Base-by-base conservation (phyloP, 2,797 vertebrate species). In the Tadarida brasiliensis region DNA sequence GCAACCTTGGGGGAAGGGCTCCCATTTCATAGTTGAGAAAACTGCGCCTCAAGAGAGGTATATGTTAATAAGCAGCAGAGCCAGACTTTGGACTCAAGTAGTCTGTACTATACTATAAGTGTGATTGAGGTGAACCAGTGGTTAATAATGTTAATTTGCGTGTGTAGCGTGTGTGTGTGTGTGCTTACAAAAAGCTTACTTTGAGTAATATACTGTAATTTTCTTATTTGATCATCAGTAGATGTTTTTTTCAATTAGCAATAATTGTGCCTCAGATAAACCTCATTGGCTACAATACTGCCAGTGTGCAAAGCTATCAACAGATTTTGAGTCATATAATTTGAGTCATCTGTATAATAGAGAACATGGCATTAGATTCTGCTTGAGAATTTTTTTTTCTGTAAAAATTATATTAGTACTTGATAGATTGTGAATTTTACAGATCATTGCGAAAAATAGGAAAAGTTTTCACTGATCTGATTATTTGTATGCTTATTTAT, bases 361-460 rank as follows among this genome's bases (percentile, higher is more conserved):
- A 35, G 19, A 92, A 81, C 33, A 74, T 77, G 19, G 17, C 47
- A 35, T 78, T 95, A 67, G 51, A 77, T 14, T 90, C 22, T 68
- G 28, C n/a, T 87, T 92, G 28, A 85, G 12, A 24, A 11, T 7
- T 82, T 89, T 85, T 67, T 92, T 88, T 39, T 14, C 80, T 70
- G 28, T 87, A 77, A 90, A 93, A 90, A 71, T 68, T n/a, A 89
- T 17, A 67, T 87, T 15, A 92, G 9, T 90, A 61, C 28, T 91
- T 76, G 30, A 7, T 85, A 78, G 24, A 84, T 57, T 92, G 24
- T 74, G 49, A 95, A 63, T 87, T 84, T 91, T 71, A 94, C 2
- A 94, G 59, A 68, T 93, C 28, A 56, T 33, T n/a, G 7, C 87
- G 56, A 92, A 95, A 94, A 87, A 95, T 10, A 87, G 39, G 59